phyloP scores from a whole-genome alignment of 1,140 invertebrate species.

The Triops cancriformis region DNA sequence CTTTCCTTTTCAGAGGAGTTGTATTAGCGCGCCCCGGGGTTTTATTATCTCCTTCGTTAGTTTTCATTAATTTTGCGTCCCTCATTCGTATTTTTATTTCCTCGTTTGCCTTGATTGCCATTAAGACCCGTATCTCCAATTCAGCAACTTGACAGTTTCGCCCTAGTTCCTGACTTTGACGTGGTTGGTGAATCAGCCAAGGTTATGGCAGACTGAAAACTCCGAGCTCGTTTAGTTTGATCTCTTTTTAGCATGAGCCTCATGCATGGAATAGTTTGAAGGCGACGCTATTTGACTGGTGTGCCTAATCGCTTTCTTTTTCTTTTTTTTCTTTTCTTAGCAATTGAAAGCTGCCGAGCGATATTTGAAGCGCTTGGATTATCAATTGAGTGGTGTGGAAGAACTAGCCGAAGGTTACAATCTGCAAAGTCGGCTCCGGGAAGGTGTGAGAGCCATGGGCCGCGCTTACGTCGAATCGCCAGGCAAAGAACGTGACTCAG shows the following conservation, averaged over 20 bases:
- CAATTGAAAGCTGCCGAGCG: slow-evolving; percentile 46
- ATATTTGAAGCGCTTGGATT: slow-evolving; percentile 46
- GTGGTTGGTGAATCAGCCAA: neutral
- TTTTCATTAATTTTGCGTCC: neutral
- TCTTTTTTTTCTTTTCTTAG: slow-evolving; percentile 36
- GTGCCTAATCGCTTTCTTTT: neutral
- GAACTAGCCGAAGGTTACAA: slow-evolving; percentile 46
- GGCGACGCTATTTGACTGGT: neutral
- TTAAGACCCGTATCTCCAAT: neutral
- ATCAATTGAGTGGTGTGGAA: slow-evolving; percentile 46
- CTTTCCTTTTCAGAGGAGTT: neutral
- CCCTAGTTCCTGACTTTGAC: neutral
- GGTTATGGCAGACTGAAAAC: neutral
- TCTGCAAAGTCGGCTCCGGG: slow-evolving; percentile 44
- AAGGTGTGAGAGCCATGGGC: slow-evolving; percentile 46
- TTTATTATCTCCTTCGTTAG: neutral
- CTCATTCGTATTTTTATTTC: neutral
- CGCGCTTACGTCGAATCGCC: slow-evolving; percentile 44
- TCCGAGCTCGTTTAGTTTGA: neutral
- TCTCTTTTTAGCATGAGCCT: neutral
- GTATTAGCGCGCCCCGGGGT: neutral
- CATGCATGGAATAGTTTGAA: slow-evolving; percentile 7
- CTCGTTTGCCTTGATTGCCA: neutral
- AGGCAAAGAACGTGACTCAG: slow-evolving; percentile 42
- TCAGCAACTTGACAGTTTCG: neutral